Conservation (phyloP, 2,113 vertebrate genomes). For the Bubalus kerabau region DNA sequence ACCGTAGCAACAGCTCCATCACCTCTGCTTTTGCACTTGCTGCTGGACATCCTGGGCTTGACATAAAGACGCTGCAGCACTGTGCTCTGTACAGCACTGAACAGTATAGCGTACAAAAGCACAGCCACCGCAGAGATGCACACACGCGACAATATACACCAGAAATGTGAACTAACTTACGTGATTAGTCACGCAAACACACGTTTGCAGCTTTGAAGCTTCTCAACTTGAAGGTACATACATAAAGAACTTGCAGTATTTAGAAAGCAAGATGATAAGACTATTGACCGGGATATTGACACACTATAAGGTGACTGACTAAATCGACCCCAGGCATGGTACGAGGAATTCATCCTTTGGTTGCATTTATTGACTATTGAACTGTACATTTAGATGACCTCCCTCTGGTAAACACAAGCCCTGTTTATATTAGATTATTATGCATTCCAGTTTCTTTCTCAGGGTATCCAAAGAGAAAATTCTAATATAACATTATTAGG, state of each 20-base stretch:
- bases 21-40: neutral
- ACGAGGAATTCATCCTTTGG: neutral
- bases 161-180: neutral
- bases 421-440: neutral
- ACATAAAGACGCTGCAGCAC: fast-evolving
- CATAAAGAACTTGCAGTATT: neutral
- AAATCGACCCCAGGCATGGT: neutral
- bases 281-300: neutral
- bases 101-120: fast-evolving
- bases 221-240: neutral
- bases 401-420: neutral
- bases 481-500: neutral
- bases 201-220: neutral
- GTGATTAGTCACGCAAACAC: neutral
- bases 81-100: fast-evolving
- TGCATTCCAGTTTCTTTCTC: neutral
- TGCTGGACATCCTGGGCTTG: neutral
- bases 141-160: neutral
- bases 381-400: neutral
- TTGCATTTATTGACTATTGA: neutral
- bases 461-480: neutral
- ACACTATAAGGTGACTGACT: neutral
- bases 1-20: neutral
- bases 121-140: fast-evolving
- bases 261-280: neutral